Evolutionary conservation across 2,113 vertebrate genomes (phyloP), one percentile per base, ranked within the genome.

Genomic region (Corynorhinus townsendii): DNA sequence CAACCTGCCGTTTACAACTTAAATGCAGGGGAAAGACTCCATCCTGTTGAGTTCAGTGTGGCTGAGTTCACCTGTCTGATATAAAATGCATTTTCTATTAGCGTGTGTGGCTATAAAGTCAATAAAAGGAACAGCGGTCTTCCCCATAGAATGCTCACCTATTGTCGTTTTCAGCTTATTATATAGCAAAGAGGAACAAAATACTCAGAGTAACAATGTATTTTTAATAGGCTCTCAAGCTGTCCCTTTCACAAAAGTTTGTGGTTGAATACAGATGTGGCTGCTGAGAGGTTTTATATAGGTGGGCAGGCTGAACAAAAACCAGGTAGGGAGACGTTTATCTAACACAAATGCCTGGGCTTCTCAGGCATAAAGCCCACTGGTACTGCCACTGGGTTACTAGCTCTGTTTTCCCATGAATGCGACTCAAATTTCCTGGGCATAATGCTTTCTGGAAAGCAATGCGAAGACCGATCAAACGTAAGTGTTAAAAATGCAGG

Each of bases 51-150:
- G 96, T 97, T 93, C 86, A 59, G 90, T 2, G 1, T 95, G 95
- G 95, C 68, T 90, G 93, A 95, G 96, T 89, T 96, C 96, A 96
- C 96, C 94, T 95, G 95, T 93, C 95, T 95, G 95, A 92, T 96
- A 97, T 89, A 96, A 96, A 97, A 97, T 95, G 94, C 94, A 93
- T 96, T 97, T 97, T 94, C 96, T 93, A 97, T 97, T 96, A 97
- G 96, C 91, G 77, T 95, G 71, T 94, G 86, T 91, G 96, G 86
- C 96, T 94, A 95, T 95, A 95, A 96, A 96, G 96, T 95, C 96
- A 97, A 94, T 97, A 97, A 97, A 97, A 96, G 93, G 91, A 97
- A 97, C 96, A 97, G 95, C 95, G 66, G 96, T 97, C 95, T 90
- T 95, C 97, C 92, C 93, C 92, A 80, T 17, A 97, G 97, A 95